Base-by-base conservation (phyloP, 2,797 vertebrate genomes). In the Microhierax caerulescens region DNA sequence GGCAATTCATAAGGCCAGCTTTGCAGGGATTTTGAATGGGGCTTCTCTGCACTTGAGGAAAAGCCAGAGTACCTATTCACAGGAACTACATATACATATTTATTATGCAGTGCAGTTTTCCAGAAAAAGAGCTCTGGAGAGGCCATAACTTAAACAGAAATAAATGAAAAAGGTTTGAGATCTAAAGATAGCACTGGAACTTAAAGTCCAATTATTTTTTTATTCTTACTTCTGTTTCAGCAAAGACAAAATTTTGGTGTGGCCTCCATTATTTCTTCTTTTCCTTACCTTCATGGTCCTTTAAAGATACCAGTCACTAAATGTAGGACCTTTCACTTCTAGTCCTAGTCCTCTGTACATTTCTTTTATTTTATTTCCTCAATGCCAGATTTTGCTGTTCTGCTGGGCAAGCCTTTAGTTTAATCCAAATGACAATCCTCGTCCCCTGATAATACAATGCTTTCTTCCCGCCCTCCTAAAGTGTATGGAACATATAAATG, bases 391-490 rank as follows among this genome's bases (percentile, higher is more conserved):
- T 95, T 90, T 90, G 89, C 83, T 96, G 92, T 96, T 95, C 68
- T 96, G 88, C 93, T 93, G 95, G 84, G 34, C 65, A 93, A 92
- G 70, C 85, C 84, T 94, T 97, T 93, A 96, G 82, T 81, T 97
- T 94, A 95, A 64, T 96, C 59, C 57, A 97, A 92, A 92, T 94
- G 92, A 86, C 48, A 96, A 61, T 95, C 94, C 94, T 93, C 5
- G 13, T 95, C 86, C 85, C 90, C 78, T 93, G 88, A 95, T 88
- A 96, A 94, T 67, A 90, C 45, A 95, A 93, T 77, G 69, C 76
- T 80, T 82, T 81, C 60, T 93, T 95, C 63, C 90, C 27, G 5
- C 93, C 76, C 88, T 96, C 85, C 93, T 96, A 92, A 96, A 93
- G 88, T 92, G 85, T n/a, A 84, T 20, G 60, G 59, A 65, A 90